Percentiles rank a stretch among this genome's conserved stretches.
phyloP scores from a whole-genome alignment of 1,140 invertebrate genomes.

The Brachionus rotundiformis region DNA sequence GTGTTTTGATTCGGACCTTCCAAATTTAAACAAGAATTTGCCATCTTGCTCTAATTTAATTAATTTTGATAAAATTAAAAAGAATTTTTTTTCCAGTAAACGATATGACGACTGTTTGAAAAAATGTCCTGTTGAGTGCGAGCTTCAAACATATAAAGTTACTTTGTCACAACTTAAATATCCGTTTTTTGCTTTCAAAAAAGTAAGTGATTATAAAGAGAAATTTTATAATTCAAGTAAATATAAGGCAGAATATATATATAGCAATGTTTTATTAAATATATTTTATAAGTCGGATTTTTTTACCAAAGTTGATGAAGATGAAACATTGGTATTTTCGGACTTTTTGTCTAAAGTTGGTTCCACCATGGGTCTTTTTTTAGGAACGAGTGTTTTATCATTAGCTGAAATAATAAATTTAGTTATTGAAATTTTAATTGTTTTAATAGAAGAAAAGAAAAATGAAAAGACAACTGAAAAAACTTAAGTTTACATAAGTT shows the following conservation, averaged over 20 bases:
- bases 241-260: background rate
- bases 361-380: conserved; percentile 1
- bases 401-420: conserved; percentile 7
- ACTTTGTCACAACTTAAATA: background rate
- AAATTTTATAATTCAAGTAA: too few species aligned
- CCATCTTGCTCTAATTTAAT: background rate
- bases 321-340: background rate
- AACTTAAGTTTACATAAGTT: too few species aligned
- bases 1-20: conserved; percentile 6
- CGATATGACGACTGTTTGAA: conserved; percentile 7
- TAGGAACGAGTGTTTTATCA: conserved; percentile 4
- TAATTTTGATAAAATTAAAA: background rate
- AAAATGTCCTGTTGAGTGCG: conserved; percentile 26
- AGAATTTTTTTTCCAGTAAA: background rate
- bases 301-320: background rate
- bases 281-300: conserved; percentile 24
- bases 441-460: background rate
- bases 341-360: conserved; percentile 35
- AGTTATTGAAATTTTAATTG: background rate
- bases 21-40: background rate
- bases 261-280: background rate
- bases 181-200: background rate
- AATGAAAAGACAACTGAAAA: background rate
- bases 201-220: background rate
- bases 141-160: background rate